Conservation (phyloP, 2,113 vertebrate genomes). For the Anarhynchus alexandrinus region DNA sequence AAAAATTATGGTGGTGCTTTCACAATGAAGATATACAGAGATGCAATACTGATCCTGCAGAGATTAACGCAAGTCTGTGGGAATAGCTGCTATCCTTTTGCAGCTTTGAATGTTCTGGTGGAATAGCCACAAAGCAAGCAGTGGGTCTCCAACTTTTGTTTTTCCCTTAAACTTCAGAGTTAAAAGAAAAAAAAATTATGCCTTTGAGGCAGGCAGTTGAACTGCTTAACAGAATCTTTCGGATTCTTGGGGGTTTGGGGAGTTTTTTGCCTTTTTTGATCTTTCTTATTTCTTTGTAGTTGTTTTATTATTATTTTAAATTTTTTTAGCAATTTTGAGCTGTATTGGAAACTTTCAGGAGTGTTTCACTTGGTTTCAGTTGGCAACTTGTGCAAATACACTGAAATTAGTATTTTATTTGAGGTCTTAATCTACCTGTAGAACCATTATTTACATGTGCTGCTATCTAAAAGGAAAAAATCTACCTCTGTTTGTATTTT, state of each 20-base stretch:
- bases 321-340: neutral
- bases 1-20: neutral
- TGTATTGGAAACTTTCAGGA: neutral
- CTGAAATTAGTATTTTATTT: neutral
- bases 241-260: neutral
- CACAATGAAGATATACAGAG: neutral
- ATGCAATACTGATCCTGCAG: neutral
- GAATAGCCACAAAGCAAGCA: neutral
- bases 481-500: neutral
- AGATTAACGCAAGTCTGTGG: neutral
- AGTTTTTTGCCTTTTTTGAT: neutral
- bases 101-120: neutral
- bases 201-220: neutral
- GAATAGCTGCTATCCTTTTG: neutral
- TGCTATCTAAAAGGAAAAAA: neutral
- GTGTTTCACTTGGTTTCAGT: neutral
- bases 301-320: neutral
- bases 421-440: neutral
- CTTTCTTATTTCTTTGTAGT: neutral
- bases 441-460: neutral
- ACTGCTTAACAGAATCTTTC: neutral
- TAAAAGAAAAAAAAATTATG: neutral
- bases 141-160: neutral
- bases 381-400: neutral
- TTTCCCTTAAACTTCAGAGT: neutral